Percentiles rank a stretch among this genome's conserved stretches.
Evolutionary conservation across 2,113 vertebrate species (phyloP).

Genomic region (Ageneiosus marmoratus): DNA sequence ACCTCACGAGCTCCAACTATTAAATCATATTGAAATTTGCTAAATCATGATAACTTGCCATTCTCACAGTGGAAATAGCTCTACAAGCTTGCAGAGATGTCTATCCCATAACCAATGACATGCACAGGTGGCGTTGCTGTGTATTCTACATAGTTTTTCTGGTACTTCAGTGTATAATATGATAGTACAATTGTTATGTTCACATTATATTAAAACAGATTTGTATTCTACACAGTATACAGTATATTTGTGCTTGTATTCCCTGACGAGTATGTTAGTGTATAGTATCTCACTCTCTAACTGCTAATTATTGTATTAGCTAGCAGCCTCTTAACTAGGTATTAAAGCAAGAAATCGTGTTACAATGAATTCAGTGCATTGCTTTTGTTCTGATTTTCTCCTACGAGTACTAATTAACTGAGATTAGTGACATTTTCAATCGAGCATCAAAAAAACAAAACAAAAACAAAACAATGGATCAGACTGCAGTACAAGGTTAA

Average conservation of each 20-base stretch:
- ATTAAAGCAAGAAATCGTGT: background rate
- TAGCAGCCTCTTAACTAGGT: background rate
- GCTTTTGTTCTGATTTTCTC: too few species aligned
- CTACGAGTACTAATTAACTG: background rate
- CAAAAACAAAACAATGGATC: background rate
- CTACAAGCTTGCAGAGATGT: too few species aligned
- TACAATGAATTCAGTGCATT: background rate
- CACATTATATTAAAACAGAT: background rate
- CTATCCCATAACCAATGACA: too few species aligned
- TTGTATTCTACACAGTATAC: background rate
- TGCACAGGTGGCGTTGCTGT: too few species aligned
- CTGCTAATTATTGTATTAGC: background rate
- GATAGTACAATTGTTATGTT: background rate
- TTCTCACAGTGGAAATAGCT: too few species aligned
- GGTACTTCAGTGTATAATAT: too few species aligned
- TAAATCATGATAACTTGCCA: too few species aligned
- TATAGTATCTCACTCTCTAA: background rate
- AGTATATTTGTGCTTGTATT: background rate
- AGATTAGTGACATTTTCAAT: conserved; percentile 14
- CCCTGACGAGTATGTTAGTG: background rate
- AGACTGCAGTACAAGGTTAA: background rate
- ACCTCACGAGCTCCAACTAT: too few species aligned
- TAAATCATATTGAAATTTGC: too few species aligned
- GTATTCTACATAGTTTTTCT: too few species aligned
- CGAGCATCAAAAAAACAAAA: too few species aligned